Percentiles rank a stretch among this genome's conserved stretches.
Conservation (phyloP, 1,140 invertebrate species). For the Aporrectodea caliginosa region DNA sequence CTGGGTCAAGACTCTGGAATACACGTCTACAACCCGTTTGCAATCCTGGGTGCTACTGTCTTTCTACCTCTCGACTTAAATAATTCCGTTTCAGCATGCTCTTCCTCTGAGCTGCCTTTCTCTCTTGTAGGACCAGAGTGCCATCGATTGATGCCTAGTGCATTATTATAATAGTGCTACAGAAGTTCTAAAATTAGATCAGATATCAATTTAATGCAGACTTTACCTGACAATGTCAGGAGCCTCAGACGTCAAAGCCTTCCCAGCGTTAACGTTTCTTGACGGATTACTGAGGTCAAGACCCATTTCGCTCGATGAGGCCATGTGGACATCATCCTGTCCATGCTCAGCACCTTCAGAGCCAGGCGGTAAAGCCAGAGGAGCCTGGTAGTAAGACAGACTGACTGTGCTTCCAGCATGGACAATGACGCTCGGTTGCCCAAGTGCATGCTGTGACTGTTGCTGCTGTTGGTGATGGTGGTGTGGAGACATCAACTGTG, state of each 20-base stretch:
- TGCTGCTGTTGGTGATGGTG: conserved; percentile 17
- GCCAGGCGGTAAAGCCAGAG: neutral
- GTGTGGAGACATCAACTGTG: neutral
- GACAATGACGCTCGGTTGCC: conserved; percentile 74
- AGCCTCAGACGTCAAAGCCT: neutral
- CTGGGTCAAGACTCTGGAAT: no score
- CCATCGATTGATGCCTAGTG: no score
- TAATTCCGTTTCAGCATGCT: no score
- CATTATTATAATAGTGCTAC: no score
- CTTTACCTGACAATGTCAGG: neutral
- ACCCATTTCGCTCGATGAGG: conserved; percentile 11
- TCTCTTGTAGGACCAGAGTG: no score
- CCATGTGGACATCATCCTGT: neutral
- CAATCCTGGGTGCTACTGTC: no score
- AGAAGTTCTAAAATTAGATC: no score
- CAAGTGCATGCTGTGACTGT: conserved; percentile 23
- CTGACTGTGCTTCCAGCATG: conserved; percentile 64
- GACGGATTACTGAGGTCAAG: conserved; percentile 20
- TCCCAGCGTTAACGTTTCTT: neutral
- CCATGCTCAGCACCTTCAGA: neutral
- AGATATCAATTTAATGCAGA: neutral
- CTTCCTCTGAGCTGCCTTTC: no score
- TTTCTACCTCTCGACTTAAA: no score
- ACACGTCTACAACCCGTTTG: no score
- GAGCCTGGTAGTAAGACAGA: neutral